Base-by-base conservation (phyloP, 2,113 vertebrate genomes). In the Nibea coibor region DNA sequence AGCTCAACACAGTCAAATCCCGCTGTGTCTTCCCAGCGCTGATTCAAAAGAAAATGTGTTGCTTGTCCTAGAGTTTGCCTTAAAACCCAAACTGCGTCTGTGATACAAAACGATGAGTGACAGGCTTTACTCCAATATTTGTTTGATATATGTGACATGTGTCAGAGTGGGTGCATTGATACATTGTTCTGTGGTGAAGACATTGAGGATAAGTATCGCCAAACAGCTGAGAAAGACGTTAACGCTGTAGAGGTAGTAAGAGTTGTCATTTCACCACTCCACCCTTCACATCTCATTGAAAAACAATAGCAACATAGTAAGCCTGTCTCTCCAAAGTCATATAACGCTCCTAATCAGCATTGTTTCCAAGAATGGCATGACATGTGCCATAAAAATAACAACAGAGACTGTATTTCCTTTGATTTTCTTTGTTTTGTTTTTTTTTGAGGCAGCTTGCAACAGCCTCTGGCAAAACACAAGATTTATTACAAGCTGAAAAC, bases 351-450 rank as follows among this genome's bases (percentile, higher is more conserved):
- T 80, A 72, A 87, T 59, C 62, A 82, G 24, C 71, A 61, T 78
- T 80, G 75, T 83, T 84, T 85, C 14, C 39, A 62, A 9, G 22
- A 75, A 31, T 65, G 53, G 75, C 64, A 4, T 73, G 75, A 88
- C 84, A 84, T 10, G 68, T 69, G 79, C 69, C 83, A 81, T 72
- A 78, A 69, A 82, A 88, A 85, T 81, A 89, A 88, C 82, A 87
- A 87, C 70, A 80, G 47, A 75, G 11, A 54, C 69, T 19, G 17
- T 28, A 43, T 84, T 72, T 58, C 56, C 75, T 90, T 87, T 90
- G 85, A 89, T 89, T 89, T 73, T 50, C 59, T 3, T 80, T 85
- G 5, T 5, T 31, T 5, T 31, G 0, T 31, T 31, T 31, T 31
- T 31, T 31, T 81, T 84, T 81, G 48, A 83, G 72, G 74, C 31